phyloP scores from a whole-genome alignment of 2,888 invertebrate genomes.

The Augochlorella aurata region DNA sequence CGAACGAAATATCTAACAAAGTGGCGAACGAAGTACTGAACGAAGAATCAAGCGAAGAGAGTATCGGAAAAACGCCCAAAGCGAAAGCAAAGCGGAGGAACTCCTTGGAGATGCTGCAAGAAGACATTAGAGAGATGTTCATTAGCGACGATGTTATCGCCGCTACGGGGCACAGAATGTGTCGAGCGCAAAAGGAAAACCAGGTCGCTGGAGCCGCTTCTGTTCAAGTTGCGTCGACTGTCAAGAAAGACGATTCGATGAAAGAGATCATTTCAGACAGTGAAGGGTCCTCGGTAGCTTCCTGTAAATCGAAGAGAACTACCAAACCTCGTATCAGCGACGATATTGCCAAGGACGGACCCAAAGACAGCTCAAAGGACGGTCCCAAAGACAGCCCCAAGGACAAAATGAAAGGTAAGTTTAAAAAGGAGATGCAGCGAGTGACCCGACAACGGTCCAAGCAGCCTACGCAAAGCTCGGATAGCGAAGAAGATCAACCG shows the following conservation, averaged over 20 bases:
- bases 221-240: neutral
- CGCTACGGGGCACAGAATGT: constrained; percentile 86
- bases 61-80: constrained; percentile 47
- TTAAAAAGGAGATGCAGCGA: constrained; percentile 38
- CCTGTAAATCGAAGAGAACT: constrained; percentile 33
- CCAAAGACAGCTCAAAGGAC: neutral
- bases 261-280: constrained; percentile 31
- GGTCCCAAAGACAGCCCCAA: neutral
- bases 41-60: constrained; percentile 41
- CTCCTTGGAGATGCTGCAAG: constrained; percentile 86
- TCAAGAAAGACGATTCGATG: constrained; percentile 45
- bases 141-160: constrained; percentile 86
- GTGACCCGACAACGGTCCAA: constrained; percentile 54
- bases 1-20: too few relatives aligned
- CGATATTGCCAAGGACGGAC: neutral
- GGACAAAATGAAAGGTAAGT: constrained; percentile 32
- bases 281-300: constrained; percentile 21
- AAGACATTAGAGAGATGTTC: constrained; percentile 88
- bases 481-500: constrained; percentile 74
- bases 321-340: constrained; percentile 31
- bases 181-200: constrained; percentile 84
- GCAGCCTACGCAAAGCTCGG: constrained; percentile 65
- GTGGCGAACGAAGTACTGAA: neutral
- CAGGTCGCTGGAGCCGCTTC: constrained; percentile 43
- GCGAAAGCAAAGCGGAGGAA: constrained; percentile 76